phyloP scores from a whole-genome alignment of 2,888 invertebrate species.

The Heliconius charithonia region DNA sequence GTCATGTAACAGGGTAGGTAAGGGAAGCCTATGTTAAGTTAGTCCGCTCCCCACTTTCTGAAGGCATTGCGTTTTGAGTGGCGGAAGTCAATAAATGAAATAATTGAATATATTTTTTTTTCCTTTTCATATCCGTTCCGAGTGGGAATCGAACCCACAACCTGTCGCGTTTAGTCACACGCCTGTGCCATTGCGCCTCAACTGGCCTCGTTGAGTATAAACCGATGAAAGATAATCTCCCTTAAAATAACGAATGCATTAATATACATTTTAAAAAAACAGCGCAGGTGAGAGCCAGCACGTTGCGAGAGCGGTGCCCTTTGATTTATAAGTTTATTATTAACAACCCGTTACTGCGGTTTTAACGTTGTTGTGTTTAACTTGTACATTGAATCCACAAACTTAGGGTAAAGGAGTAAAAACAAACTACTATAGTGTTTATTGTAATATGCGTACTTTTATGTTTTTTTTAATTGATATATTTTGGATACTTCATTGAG shows the following conservation, averaged over 20 bases:
- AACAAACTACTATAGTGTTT: conserved; percentile 12
- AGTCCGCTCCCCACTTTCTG: not conserved
- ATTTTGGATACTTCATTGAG: not conserved
- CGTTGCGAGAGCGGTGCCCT: conserved; percentile 58
- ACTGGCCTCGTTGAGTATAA: not conserved
- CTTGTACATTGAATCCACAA: conserved; percentile 22
- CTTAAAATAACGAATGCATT: conserved; percentile 51
- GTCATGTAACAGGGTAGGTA: no score
- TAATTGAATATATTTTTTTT: no score
- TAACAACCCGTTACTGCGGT: conserved; percentile 48
- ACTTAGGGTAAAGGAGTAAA: conserved; percentile 19
- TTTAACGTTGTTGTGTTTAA: conserved; percentile 31
- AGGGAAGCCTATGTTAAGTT: no score
- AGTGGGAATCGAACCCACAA: no score
- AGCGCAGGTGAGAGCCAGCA: conserved; percentile 55
- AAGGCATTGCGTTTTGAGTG: no score
- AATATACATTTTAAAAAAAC: conserved; percentile 47
- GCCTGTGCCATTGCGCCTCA: no score
- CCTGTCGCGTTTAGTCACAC: no score
- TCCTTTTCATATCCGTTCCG: no score
- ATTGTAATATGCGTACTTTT: not conserved
- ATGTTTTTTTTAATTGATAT: not conserved
- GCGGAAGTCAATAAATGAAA: no score
- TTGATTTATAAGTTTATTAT: conserved; percentile 63
- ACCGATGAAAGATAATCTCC: conserved; percentile 39